Percentiles rank a stretch among this genome's conserved stretches.
Conservation (phyloP, 2,888 invertebrate genomes). For the Alcis repandata region DNA sequence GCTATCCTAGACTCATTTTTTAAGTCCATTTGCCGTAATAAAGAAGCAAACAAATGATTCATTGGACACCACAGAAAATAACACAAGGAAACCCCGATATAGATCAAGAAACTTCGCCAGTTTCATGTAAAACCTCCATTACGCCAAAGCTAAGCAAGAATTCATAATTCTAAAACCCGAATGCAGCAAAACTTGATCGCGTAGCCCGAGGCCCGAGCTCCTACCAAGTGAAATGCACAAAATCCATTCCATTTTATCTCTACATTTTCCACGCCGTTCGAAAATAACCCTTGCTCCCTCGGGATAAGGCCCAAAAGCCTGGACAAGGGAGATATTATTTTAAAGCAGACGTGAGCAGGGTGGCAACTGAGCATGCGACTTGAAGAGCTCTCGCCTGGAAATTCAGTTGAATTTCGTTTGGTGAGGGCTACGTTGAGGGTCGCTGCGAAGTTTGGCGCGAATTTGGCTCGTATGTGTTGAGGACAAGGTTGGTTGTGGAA, state of each 20-base stretch:
- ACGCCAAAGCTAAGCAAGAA: conserved; percentile 44
- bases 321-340: conserved; percentile 57
- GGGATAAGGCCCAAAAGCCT: conserved; percentile 54
- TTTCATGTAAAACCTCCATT: conserved; percentile 44
- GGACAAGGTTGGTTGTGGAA: conserved; percentile 52
- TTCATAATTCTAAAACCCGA: conserved; percentile 51
- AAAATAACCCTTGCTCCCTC: conserved; percentile 51
- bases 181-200: conserved; percentile 56
- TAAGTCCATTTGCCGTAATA: neutral
- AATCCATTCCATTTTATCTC: conserved; percentile 83
- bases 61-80: neutral
- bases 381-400: conserved; percentile 54
- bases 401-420: conserved; percentile 67
- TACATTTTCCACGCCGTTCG: conserved; percentile 53
- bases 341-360: conserved; percentile 68
- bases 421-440: conserved; percentile 66
- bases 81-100: conserved; percentile 10
- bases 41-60: conserved; percentile 15
- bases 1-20: neutral
- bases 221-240: conserved; percentile 81
- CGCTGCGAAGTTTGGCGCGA: conserved; percentile 52
- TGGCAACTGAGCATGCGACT: conserved; percentile 60
- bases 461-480: conserved; percentile 49
- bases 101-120: conserved; percentile 28
- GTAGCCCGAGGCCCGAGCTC: conserved; percentile 57